Conservation (phyloP, 2,888 invertebrate species). For the Aelia acuminata region DNA sequence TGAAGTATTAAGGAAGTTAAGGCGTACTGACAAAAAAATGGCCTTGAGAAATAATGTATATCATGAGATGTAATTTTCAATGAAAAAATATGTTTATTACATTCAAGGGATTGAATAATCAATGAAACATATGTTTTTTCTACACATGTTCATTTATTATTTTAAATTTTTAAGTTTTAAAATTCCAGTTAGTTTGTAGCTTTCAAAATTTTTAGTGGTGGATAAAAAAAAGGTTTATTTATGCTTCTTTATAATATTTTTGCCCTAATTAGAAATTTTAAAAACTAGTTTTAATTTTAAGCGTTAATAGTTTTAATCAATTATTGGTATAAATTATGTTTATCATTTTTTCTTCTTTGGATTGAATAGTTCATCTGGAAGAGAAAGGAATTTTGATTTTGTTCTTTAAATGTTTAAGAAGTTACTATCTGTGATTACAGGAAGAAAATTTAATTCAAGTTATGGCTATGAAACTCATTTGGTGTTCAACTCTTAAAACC, state of each 20-base stretch:
- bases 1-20: too few relatives aligned
- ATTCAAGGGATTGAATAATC: neutral
- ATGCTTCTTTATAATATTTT: neutral
- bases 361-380: neutral
- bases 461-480: slow-evolving; percentile 2
- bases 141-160: neutral
- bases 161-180: neutral
- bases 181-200: neutral
- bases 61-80: too few relatives aligned
- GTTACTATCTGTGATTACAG: neutral
- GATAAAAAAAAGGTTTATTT: slow-evolving; percentile 12
- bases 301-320: neutral
- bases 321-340: neutral
- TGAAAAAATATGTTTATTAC: too few relatives aligned
- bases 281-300: neutral
- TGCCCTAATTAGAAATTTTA: neutral
- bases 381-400: neutral
- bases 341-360: neutral
- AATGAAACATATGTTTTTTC: slow-evolving; percentile 11
- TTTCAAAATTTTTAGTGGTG: slow-evolving; percentile 24
- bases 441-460: slow-evolving; percentile 12
- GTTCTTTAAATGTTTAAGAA: neutral
- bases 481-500: neutral
- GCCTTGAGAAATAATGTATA: too few relatives aligned
- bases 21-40: too few relatives aligned